Conservation (phyloP, 2,113 vertebrate species). For the Oreotrochilus melanogaster region DNA sequence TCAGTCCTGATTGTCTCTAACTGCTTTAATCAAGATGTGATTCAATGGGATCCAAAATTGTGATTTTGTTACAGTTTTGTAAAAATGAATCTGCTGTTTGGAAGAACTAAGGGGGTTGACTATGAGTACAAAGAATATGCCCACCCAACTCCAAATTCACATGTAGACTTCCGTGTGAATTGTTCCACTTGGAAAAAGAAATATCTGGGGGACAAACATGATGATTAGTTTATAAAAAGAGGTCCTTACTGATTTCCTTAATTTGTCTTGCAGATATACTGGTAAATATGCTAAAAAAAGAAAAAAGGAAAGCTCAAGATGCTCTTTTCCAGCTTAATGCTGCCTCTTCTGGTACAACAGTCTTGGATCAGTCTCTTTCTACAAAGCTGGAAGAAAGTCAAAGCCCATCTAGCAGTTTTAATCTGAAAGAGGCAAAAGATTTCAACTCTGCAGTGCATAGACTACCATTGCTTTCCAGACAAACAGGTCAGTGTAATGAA, state of each 20-base stretch:
- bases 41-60: background rate
- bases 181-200: background rate
- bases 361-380: background rate
- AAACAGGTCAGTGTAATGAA: slow-evolving; percentile 71
- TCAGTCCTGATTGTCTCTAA: background rate
- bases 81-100: background rate
- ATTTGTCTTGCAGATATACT: slow-evolving; percentile 82
- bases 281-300: slow-evolving; percentile 90
- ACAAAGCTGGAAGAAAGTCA: background rate
- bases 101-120: background rate
- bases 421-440: background rate
- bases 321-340: slow-evolving; percentile 51
- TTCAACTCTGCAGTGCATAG: background rate
- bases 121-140: background rate
- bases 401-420: background rate
- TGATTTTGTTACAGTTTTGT: background rate
- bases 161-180: background rate
- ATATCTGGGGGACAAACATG: background rate
- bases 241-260: slow-evolving; percentile 65
- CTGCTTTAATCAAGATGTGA: background rate
- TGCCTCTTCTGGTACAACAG: background rate
- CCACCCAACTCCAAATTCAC: background rate
- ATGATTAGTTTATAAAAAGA: background rate
- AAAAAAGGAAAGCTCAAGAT: slow-evolving; percentile 85
- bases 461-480: slow-evolving; percentile 24